These are phyloP conservation scores for Semnornis frantzii DNA, from an alignment of 2,113 vertebrate species.

Conservation along the genomic window DNA sequence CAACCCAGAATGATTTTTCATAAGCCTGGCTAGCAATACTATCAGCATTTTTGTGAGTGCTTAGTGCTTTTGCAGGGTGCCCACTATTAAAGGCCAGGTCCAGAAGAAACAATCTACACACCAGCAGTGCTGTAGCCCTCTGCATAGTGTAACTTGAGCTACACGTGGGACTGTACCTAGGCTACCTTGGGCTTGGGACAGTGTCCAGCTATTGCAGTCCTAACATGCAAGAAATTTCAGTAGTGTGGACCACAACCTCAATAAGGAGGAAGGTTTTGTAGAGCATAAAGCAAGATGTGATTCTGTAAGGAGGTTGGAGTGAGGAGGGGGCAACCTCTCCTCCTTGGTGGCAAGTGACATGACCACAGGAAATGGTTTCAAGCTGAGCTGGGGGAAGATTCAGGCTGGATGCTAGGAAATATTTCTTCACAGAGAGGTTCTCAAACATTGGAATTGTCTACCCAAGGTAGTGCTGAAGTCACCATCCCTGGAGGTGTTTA, in stretches of 20 bases:
- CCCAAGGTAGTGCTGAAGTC: too few relatives aligned
- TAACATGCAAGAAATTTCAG: not conserved
- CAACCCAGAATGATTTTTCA: not conserved
- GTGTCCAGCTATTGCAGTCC: not conserved
- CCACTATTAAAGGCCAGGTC: not conserved
- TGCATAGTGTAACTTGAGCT: not conserved
- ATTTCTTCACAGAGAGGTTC: too few relatives aligned
- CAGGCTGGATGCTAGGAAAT: too few relatives aligned
- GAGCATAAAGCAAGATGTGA: not conserved
- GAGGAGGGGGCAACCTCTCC: too few relatives aligned
- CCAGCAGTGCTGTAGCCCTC: not conserved
- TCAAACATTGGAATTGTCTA: too few relatives aligned
- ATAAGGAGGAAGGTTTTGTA: not conserved
- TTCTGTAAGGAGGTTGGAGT: too few relatives aligned
- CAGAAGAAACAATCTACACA: not conserved
- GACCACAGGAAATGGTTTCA: too few relatives aligned
- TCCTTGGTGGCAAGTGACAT: too few relatives aligned
- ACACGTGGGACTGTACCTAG: accelerated
- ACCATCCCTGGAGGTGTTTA: too few relatives aligned
- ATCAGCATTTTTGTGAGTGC: not conserved
- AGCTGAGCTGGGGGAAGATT: too few relatives aligned
- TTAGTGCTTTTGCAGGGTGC: not conserved
- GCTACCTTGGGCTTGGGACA: not conserved
- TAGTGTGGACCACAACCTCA: not conserved
- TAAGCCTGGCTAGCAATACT: not conserved